Percentiles rank a stretch among this genome's conserved stretches.
Evolutionary conservation across 2,888 invertebrate species (phyloP).

Genomic region (Chymomyza procnemis): DNA sequence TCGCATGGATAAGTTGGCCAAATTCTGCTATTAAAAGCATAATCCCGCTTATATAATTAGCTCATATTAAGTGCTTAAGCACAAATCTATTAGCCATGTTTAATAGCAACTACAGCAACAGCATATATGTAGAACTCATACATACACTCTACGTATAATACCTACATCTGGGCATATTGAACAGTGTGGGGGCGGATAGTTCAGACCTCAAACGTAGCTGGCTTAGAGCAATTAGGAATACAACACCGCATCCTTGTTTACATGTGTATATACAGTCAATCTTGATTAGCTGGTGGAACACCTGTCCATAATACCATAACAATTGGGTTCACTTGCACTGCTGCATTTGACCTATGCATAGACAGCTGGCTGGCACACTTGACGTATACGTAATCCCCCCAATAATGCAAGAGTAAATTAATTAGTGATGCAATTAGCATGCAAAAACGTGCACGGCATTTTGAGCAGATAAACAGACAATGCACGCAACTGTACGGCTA

Average conservation of each 20-base stretch:
- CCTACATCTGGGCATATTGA: background rate
- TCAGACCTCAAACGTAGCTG: background rate
- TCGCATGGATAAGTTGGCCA: background rate
- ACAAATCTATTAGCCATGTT: background rate
- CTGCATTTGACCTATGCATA: background rate
- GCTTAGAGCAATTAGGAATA: background rate
- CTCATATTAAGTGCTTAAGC: background rate
- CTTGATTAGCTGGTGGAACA: background rate
- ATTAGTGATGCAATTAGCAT: constrained; percentile 27
- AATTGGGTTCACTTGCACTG: background rate
- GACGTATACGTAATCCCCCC: constrained; percentile 38
- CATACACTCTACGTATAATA: too few relatives aligned
- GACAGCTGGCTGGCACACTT: constrained; percentile 11
- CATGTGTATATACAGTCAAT: background rate
- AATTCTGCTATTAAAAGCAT: background rate
- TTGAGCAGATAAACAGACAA: background rate
- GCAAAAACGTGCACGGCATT: background rate
- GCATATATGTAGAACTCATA: too few relatives aligned
- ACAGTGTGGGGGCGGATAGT: background rate
- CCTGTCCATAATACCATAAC: background rate
- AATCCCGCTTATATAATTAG: background rate
- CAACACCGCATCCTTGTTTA: constrained; percentile 8
- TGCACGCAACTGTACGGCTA: constrained; percentile 8
- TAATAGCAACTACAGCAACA: background rate
- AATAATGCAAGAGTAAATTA: constrained; percentile 31